A percentile compares a stretch with the other conserved stretches of the same genome.
Conservation (phyloP, 2,797 vertebrate genomes). For the Spinus olivaceus region DNA sequence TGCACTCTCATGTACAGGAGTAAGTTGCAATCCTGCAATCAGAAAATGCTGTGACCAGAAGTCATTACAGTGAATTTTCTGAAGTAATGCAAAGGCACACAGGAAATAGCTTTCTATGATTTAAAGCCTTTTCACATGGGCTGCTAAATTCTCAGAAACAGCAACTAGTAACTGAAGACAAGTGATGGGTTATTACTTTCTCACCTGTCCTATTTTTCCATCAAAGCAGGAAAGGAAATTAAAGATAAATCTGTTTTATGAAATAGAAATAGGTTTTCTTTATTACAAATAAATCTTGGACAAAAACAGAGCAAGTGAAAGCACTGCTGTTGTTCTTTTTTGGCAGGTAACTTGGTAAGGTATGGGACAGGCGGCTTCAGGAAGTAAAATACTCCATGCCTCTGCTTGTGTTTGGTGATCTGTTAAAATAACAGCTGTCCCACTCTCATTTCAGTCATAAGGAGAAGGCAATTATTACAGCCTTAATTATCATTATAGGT, state of each 20-base stretch:
- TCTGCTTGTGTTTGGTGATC: neutral
- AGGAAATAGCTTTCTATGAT: neutral
- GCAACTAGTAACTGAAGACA: neutral
- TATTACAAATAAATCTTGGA: neutral
- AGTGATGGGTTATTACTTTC: neutral
- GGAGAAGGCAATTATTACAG: neutral
- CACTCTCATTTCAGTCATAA: neutral
- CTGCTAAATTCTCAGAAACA: neutral
- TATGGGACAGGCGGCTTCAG: neutral
- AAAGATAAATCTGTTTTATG: neutral
- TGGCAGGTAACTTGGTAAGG: neutral
- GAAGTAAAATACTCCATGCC: neutral
- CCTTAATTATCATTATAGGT: neutral
- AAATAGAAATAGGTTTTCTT: neutral
- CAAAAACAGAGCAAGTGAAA: neutral
- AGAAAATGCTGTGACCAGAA: neutral
- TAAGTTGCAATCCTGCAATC: neutral
- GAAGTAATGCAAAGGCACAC: neutral
- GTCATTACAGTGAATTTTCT: neutral
- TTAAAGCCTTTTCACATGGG: neutral
- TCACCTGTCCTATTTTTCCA: neutral
- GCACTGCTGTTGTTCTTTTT: neutral
- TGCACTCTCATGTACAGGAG: neutral
- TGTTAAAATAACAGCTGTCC: constrained; percentile 24
- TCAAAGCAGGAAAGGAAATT: neutral